Evolutionary conservation across 2,888 invertebrate genomes (phyloP).

Genomic region (Drosophila pseudotakahashii): DNA sequence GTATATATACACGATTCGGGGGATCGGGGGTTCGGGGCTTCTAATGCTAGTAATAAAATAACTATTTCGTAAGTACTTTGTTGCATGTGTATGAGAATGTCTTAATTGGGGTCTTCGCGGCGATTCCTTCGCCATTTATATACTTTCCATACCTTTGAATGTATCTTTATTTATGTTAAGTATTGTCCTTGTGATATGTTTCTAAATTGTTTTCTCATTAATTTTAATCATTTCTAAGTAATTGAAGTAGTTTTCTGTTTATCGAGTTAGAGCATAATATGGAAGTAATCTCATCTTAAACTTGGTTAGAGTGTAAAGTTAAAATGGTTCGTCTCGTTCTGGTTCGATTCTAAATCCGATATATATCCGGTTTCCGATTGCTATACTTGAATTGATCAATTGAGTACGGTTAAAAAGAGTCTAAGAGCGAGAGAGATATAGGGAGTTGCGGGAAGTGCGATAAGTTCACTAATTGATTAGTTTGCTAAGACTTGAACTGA

Average conservation of each 20-base stretch:
- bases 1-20: conserved; percentile 57
- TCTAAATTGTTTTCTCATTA: conserved; percentile 80
- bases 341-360: conserved; percentile 21
- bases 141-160: conserved; percentile 47
- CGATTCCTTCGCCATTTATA: conserved; percentile 29
- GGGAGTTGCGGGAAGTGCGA: conserved; percentile 70
- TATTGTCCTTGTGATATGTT: conserved; percentile 84
- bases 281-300: conserved; percentile 74
- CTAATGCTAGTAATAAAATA: conserved; percentile 71
- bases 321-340: conserved; percentile 50
- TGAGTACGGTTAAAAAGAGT: conserved; percentile 60
- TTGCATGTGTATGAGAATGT: conserved; percentile 54
- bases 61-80: conserved; percentile 70
- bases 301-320: conserved; percentile 70
- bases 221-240: conserved; percentile 78
- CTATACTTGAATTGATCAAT: conserved; percentile 17
- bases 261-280: conserved; percentile 72
- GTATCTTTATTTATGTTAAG: conserved; percentile 79
- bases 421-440: conserved; percentile 69
- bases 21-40: background rate
- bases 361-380: conserved; percentile 61
- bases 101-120: conserved; percentile 10
- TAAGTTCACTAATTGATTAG: conserved; percentile 75
- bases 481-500: conserved; percentile 75
- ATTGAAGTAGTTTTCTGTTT: conserved; percentile 78